A percentile compares a stretch with the other conserved stretches of the same genome.
phyloP scores from a whole-genome alignment of 2,113 vertebrate genomes.

The Colaptes auratus region DNA sequence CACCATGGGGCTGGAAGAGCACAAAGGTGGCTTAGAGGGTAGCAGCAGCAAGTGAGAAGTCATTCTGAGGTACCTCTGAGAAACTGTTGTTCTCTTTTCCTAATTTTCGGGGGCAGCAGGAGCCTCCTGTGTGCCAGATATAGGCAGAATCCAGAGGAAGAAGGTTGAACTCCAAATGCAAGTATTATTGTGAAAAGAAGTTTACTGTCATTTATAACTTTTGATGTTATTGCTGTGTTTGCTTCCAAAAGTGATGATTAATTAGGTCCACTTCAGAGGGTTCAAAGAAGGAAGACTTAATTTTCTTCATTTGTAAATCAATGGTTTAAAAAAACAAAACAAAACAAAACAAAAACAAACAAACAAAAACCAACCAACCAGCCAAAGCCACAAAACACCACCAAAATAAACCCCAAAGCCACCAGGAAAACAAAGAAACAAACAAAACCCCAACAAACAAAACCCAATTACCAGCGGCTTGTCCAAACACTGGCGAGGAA shows the following conservation, averaged over 20 bases:
- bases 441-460: too few relatives aligned
- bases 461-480: background rate
- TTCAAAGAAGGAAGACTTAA: background rate
- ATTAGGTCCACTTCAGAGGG: background rate
- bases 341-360: too few relatives aligned
- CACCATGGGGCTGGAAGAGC: background rate
- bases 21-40: background rate
- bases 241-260: background rate
- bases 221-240: slow-evolving; percentile 19
- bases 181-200: background rate
- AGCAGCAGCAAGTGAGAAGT: background rate
- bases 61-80: background rate
- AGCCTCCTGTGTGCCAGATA: background rate
- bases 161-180: background rate
- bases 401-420: background rate
- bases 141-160: background rate
- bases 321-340: background rate
- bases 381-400: background rate
- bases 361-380: too few relatives aligned
- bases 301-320: background rate
- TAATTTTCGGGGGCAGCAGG: background rate
- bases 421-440: too few relatives aligned
- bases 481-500: background rate
- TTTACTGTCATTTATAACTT: background rate
- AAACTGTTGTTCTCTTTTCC: background rate